Conservation (phyloP, 2,888 invertebrate genomes). For the Parapristionchus giblindavisi region DNA sequence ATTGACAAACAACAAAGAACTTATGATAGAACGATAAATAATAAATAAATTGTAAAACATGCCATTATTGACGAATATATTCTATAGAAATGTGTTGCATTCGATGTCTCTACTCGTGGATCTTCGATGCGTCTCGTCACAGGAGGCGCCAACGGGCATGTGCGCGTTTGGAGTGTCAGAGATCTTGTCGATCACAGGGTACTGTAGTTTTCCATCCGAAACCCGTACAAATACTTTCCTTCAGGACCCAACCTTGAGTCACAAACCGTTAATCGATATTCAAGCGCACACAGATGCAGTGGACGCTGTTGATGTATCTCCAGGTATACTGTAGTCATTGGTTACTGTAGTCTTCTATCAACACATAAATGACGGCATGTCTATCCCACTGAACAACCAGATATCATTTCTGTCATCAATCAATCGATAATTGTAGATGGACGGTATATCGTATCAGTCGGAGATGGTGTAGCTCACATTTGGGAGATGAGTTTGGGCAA, state of each 20-base stretch:
- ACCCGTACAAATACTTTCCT: too few species aligned
- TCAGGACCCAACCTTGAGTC: conserved; percentile 43
- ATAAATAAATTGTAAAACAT: too few species aligned
- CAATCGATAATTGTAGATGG: neutral
- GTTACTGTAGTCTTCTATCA: neutral
- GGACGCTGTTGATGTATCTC: conserved; percentile 55
- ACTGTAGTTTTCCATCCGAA: conserved; percentile 14
- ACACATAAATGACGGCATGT: too few species aligned
- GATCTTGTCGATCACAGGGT: conserved; percentile 45
- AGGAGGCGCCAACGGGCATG: conserved; percentile 63
- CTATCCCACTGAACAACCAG: too few species aligned
- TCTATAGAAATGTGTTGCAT: conserved; percentile 60
- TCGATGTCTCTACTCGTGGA: conserved; percentile 51
- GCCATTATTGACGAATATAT: neutral
- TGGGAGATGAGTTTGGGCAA: conserved; percentile 55
- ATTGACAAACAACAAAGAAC: too few species aligned
- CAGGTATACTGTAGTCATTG: conserved; percentile 37
- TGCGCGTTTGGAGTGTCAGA: conserved; percentile 60
- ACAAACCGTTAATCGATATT: conserved; percentile 45
- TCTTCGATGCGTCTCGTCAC: conserved; percentile 59
- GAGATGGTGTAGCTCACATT: conserved; percentile 50
- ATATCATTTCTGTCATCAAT: neutral
- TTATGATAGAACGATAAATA: too few species aligned
- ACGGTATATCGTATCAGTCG: conserved; percentile 43
- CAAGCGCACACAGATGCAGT: conserved; percentile 52